Evolutionary conservation across 2,888 invertebrate species (phyloP).

Genomic region (Hyposoter didymator): DNA sequence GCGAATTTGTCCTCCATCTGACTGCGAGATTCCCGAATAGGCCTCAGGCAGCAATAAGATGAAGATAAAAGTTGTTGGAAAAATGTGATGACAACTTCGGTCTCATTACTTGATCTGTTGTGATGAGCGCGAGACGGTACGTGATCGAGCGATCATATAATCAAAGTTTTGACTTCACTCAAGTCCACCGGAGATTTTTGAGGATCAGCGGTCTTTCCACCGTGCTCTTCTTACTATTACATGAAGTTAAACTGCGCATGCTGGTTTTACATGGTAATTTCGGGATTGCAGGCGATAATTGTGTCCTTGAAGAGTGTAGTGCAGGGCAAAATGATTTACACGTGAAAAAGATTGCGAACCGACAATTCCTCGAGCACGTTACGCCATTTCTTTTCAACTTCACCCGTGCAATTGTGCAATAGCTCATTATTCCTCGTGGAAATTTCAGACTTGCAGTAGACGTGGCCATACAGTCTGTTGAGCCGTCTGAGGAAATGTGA

Average conservation of each 20-base stretch:
- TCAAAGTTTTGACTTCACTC: not conserved
- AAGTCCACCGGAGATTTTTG: too few species aligned
- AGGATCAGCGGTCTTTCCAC: too few species aligned
- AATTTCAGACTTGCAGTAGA: conserved; percentile 22
- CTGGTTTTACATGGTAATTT: not conserved
- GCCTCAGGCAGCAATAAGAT: too few species aligned
- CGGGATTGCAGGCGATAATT: conserved; percentile 15
- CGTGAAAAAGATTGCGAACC: conserved; percentile 31
- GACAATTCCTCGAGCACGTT: conserved; percentile 9
- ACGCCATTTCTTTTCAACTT: conserved; percentile 3
- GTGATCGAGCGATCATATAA: not conserved
- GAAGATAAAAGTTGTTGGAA: too few species aligned
- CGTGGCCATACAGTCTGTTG: conserved; percentile 42
- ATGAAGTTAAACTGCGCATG: too few species aligned
- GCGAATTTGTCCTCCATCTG: not conserved
- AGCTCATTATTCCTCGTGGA: conserved; percentile 28
- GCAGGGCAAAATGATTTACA: not conserved
- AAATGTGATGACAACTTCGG: too few species aligned
- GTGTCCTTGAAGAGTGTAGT: conserved; percentile 15
- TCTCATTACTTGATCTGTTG: not conserved
- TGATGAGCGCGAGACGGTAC: too few species aligned
- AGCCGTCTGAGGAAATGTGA: conserved; percentile 45
- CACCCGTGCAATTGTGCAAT: conserved; percentile 3
- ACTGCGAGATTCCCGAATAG: not conserved
- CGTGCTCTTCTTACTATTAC: too few species aligned